Conservation (phyloP, 1,140 invertebrate genomes). For the Caenorhabditis briggsae region DNA sequence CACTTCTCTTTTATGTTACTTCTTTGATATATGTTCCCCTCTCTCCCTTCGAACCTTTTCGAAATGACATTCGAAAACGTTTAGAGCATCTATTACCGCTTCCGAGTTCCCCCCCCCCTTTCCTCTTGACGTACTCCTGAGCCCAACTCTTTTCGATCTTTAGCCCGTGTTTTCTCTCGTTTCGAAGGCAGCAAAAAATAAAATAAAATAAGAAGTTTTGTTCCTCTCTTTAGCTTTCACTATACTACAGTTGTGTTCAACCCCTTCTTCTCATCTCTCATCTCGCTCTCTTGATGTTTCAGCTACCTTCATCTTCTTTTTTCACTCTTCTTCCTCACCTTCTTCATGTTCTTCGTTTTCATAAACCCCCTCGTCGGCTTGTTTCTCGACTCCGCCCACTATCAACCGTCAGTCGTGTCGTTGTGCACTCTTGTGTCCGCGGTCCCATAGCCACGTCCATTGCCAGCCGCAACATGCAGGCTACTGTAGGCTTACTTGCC, state of each 20-base stretch:
- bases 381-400: conserved; percentile 51
- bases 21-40: too few species aligned
- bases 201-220: conserved; percentile 22
- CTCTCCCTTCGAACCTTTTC: too few species aligned
- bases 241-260: conserved; percentile 19
- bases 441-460: conserved; percentile 31
- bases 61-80: conserved; percentile 8
- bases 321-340: conserved; percentile 20
- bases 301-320: background rate
- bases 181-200: background rate
- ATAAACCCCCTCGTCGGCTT: conserved; percentile 9
- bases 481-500: conserved; percentile 49
- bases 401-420: conserved; percentile 41
- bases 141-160: conserved; percentile 17
- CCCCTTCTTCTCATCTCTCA: background rate
- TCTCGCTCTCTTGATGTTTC: background rate
- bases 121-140: background rate
- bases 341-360: conserved; percentile 54
- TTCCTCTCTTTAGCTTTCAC: conserved; percentile 5
- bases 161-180: background rate
- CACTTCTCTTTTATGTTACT: too few species aligned
- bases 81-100: background rate
- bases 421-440: conserved; percentile 53
- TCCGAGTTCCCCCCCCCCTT: background rate
- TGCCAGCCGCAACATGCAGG: conserved; percentile 44